Evolutionary conservation across 1,140 invertebrate species (phyloP).

Genomic region (Aradophagus sp.): DNA sequence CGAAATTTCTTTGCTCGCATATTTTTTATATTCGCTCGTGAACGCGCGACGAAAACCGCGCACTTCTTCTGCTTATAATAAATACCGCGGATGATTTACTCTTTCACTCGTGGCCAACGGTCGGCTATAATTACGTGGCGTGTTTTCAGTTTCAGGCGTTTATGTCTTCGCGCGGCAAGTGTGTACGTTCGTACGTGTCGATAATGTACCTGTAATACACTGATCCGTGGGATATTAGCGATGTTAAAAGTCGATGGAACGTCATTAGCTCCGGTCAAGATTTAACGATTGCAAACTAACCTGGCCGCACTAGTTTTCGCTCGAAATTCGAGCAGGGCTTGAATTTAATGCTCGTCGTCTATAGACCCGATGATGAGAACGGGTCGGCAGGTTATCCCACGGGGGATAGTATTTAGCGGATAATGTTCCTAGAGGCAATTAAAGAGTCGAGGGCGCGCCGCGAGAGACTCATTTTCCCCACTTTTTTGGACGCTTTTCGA

Average conservation of each 20-base stretch:
- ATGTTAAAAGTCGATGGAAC: conserved; percentile 45
- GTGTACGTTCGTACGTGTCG: conserved; percentile 28
- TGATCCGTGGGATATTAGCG: conserved; percentile 42
- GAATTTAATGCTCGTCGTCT: conserved; percentile 34
- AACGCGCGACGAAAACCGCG: too few relatives aligned
- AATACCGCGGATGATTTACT: conserved; percentile 26
- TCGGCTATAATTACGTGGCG: conserved; percentile 26
- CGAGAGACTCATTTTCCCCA: conserved; percentile 21
- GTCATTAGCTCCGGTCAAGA: conserved; percentile 48
- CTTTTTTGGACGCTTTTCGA: conserved; percentile 7
- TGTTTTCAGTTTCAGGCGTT: conserved; percentile 32
- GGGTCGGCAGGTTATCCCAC: conserved; percentile 24
- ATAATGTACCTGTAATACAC: conserved; percentile 28
- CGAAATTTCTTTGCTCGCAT: too few relatives aligned
- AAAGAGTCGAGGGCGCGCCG: conserved; percentile 14
- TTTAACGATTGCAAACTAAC: conserved; percentile 50
- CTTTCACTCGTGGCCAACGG: conserved; percentile 5
- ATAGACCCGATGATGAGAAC: conserved; percentile 25
- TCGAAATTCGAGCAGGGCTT: conserved; percentile 43
- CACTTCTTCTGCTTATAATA: too few relatives aligned
- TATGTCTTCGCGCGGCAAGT: conserved; percentile 18
- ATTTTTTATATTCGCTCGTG: too few relatives aligned
- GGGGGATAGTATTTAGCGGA: conserved; percentile 35
- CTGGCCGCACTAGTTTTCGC: conserved; percentile 33
- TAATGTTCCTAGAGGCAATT: conserved; percentile 42